Base-by-base conservation (phyloP, 1,140 invertebrate genomes). In the Acromyrmex charruanus region DNA sequence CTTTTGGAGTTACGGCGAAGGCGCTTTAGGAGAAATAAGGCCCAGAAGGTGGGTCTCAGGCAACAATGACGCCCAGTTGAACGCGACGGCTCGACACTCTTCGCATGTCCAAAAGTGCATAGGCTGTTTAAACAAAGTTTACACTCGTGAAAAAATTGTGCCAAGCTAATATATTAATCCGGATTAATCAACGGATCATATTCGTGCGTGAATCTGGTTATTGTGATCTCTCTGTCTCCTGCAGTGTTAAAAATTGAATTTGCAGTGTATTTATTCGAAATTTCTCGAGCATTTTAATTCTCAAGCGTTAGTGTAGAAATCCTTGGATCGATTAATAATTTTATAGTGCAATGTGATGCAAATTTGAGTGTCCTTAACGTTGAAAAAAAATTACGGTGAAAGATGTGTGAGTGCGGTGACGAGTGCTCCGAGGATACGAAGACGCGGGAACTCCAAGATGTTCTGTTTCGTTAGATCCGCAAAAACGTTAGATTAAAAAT, bases 41-140 rank as follows among this genome's bases (percentile, higher is more conserved):
- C 92, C 87, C 91, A 74, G 68, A 86, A 88, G 89, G 74, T 88
- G 92, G 91, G 91, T 89, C 92, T 87, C 86, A 84, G 75, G 88
- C 92, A 93, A 94, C 94, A 95, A 95, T 95, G 94, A 95, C 94
- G 94, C 94, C 93, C 94, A 95, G 95, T 95, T 93, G 75, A 92
- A 91, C 92, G 88, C 93, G 91, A 77, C 77, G 89, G 85, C 84
- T 90, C 94, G 93, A 79, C 90, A 58, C 74, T 91, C 69, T 85
- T 81, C 80, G 87, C 80, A 71, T 87, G 79, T 65, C 31, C 44
- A 77, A 82, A 63, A 87, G 87, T 88, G 68, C 61, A 63, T 10
- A 31, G n/a, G 14, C 58, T 61, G 88, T 82, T 72, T 61, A 21
- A 65, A 14, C 51, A 5, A 74, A 21, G 31, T 74, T 74, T 49